Evolutionary conservation across 2,113 vertebrate species (phyloP).

Genomic region (Elephantulus edwardii): DNA sequence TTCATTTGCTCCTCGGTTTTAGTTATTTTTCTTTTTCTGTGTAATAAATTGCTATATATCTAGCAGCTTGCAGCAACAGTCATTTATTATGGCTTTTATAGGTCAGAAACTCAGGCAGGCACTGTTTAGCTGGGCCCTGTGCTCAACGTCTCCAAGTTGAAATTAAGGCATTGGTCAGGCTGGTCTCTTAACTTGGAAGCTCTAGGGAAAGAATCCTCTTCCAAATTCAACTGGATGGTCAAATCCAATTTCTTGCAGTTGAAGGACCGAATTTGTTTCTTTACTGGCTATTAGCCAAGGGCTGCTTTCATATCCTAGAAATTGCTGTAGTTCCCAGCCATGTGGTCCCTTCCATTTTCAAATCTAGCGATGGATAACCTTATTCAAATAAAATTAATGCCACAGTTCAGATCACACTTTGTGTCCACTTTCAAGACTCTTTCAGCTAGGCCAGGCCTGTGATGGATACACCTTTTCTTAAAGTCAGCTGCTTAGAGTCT

Average conservation of each 20-base stretch:
- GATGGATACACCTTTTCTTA: neutral
- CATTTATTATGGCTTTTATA: constrained; percentile 16
- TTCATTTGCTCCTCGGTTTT: neutral
- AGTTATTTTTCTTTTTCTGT: neutral
- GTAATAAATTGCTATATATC: neutral
- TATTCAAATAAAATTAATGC: neutral
- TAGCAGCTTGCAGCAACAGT: neutral
- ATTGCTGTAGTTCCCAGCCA: neutral
- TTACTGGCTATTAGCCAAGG: neutral
- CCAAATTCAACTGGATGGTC: neutral
- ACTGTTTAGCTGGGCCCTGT: neutral
- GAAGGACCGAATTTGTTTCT: neutral
- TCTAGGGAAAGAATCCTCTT: neutral
- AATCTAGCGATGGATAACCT: neutral
- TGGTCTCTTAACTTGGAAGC: neutral
- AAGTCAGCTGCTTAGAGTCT: neutral
- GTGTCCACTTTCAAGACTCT: neutral
- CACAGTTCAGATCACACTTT: neutral
- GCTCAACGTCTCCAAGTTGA: neutral
- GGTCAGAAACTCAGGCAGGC: neutral
- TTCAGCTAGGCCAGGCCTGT: neutral
- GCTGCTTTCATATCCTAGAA: neutral
- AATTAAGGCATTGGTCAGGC: neutral
- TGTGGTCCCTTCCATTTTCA: neutral
- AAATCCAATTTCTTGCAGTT: neutral